Evolutionary conservation across 2,888 invertebrate genomes (phyloP), one percentile per base, ranked within the genome.

Genomic region (Hirtodrosophila alboralis): DNA sequence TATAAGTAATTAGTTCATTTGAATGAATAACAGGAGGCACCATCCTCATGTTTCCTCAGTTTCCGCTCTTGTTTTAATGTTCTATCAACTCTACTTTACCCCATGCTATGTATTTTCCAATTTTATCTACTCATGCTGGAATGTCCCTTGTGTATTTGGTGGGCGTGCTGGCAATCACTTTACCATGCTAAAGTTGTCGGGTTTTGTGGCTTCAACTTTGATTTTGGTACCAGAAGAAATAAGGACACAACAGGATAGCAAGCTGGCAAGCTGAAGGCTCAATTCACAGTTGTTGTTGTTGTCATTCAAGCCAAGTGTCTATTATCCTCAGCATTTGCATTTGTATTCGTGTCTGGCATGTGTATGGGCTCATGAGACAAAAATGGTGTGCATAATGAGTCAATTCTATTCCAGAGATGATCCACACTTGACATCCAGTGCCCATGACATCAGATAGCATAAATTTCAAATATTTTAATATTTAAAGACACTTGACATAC

Each of bases 1-100:
- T 76, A 84, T 84, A 75, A 83, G 69, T 79, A 79, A 81, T 72
- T 72, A 60, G 48, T 59, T 59, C 53, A 71, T 71, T 75, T 67
- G 51, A 48, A 49, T 53, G 36, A n/a, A n/a, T n/a, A n/a, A n/a
- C n/a, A n/a, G n/a, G n/a, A n/a, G n/a, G n/a, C n/a, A n/a, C n/a
- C n/a, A n/a, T n/a, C n/a, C n/a, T n/a, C n/a, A n/a, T n/a, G n/a
- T n/a, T n/a, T n/a, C n/a, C 40, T 14, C 7, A 48, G 12, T 16
- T 10, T 27, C 21, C 18, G 0, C 9, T 10, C 3, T 8, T 7
- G 3, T 10, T 2, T 8, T 7, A 2, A 6, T n/a, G 3, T 27
- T 33, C 12, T 36, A 18, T n/a, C 13, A 13, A 9, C 12, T 6
- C 23, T 38, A 12, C 10, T 28, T 18, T 26, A n/a, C n/a, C 28